Conservation (phyloP, 37 sponge, comb jelly and placozoan species). For the Corticium candelabrum region DNA sequence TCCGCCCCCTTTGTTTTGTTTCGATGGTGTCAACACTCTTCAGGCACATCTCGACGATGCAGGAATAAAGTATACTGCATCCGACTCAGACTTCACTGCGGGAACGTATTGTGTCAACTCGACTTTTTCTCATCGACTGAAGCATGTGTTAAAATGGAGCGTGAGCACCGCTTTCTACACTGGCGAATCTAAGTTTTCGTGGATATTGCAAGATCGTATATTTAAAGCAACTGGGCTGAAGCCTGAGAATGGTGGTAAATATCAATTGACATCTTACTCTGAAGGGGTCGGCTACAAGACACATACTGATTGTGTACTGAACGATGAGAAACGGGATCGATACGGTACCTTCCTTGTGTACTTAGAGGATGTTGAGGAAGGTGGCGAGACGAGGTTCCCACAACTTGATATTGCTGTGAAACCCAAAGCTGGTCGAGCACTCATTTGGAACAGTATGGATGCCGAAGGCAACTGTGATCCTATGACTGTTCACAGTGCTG, state of each 20-base stretch:
- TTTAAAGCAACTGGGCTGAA: conserved; percentile 2
- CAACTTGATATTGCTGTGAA: neutral
- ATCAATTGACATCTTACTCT: conserved; percentile 14
- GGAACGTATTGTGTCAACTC: conserved; percentile 15
- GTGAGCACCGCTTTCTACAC: conserved; percentile 2
- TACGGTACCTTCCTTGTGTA: conserved; percentile 1
- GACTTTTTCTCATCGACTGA: neutral
- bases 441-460: conserved; percentile 16
- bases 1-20: neutral
- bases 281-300: neutral
- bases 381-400: neutral
- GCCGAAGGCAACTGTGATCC: conserved; percentile 11
- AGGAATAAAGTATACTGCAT: neutral
- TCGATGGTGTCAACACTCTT: neutral
- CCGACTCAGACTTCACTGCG: conserved; percentile 5
- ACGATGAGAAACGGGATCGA: neutral
- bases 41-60: neutral
- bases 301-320: neutral
- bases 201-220: conserved; percentile 3
- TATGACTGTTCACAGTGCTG: conserved; percentile 6
- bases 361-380: neutral
- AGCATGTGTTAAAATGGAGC: neutral
- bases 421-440: neutral
- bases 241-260: conserved; percentile 8
- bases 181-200: neutral